Evolutionary conservation across 2,113 vertebrate species (phyloP).

Genomic region (Anhinga rufa): DNA sequence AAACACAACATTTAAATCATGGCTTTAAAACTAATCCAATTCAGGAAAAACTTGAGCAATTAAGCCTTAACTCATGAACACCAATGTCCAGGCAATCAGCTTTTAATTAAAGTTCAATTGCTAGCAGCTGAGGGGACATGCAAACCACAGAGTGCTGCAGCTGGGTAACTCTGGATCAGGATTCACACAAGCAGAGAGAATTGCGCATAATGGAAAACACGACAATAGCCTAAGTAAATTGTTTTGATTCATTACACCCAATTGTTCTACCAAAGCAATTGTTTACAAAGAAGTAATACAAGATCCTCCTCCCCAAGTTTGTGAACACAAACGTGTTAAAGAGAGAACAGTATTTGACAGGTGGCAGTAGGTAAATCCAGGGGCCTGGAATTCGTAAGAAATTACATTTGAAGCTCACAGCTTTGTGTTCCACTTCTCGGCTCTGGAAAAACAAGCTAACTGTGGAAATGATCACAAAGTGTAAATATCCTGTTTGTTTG

Average conservation of each 20-base stretch:
- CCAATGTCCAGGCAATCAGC: neutral
- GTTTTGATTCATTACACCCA: neutral
- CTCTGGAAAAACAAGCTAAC: neutral
- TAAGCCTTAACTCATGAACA: neutral
- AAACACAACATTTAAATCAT: neutral
- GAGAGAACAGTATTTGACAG: neutral
- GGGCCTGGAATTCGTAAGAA: neutral
- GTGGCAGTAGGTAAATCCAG: neutral
- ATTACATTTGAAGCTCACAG: neutral
- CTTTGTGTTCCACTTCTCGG: neutral
- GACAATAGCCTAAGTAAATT: neutral
- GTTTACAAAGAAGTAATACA: neutral
- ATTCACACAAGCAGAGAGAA: neutral
- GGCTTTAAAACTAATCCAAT: neutral
- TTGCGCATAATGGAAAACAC: neutral
- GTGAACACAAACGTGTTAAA: accelerated
- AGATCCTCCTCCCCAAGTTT: neutral
- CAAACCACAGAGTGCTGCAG: neutral
- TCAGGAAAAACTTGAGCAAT: neutral
- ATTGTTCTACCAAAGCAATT: neutral
- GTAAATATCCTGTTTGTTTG: neutral
- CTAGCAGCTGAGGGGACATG: neutral
- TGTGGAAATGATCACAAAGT: neutral
- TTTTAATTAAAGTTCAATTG: neutral
- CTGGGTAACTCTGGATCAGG: neutral